Evolutionary conservation across 2,888 invertebrate genomes (phyloP).

Genomic region (Drosophila suboccidentalis): DNA sequence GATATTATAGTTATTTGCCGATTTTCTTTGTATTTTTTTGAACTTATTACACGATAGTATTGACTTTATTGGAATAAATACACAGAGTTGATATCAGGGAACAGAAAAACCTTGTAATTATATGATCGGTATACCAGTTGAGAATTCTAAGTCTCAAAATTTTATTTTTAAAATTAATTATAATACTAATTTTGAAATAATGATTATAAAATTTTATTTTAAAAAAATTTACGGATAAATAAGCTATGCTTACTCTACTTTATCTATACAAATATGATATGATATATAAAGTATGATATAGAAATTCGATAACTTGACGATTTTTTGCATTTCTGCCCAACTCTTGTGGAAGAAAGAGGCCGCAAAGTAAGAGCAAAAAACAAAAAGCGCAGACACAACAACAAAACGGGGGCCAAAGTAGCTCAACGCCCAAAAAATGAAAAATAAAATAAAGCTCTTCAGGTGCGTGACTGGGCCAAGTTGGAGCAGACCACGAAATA

Average conservation of each 20-base stretch:
- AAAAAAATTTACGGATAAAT: too few relatives aligned
- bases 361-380: constrained; percentile 46
- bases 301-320: background rate
- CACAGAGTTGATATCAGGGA: too few relatives aligned
- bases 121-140: too few relatives aligned
- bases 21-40: background rate
- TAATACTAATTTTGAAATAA: too few relatives aligned
- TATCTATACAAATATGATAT: background rate
- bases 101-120: too few relatives aligned
- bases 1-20: background rate
- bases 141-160: too few relatives aligned
- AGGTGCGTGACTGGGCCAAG: constrained; percentile 59
- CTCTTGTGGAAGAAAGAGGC: constrained; percentile 56
- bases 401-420: constrained; percentile 52
- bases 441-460: constrained; percentile 27
- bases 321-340: constrained; percentile 33
- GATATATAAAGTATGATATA: background rate
- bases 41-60: background rate
- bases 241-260: background rate
- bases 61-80: background rate
- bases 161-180: too few relatives aligned
- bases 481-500: constrained; percentile 51
- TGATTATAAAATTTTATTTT: too few relatives aligned
- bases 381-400: constrained; percentile 50
- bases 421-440: constrained; percentile 55